Evolutionary conservation across 2,888 invertebrate genomes (phyloP), one percentile per base, ranked within the genome.

Genomic region (Drosophila austrosaltans): DNA sequence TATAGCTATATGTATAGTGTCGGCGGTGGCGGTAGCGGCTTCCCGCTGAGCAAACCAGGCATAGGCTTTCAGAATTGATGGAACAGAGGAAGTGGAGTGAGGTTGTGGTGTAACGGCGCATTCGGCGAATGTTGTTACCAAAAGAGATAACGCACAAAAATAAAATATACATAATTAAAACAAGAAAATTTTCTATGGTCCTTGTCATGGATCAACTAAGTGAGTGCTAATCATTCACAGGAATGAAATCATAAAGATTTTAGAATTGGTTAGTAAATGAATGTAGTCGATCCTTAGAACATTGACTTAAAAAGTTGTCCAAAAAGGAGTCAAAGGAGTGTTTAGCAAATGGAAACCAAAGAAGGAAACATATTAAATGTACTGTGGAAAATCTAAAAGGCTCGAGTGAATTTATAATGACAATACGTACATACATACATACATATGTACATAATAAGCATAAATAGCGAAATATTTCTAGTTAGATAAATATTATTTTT

Each of bases 101-200:
- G 20, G 42, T 16, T 60, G 59, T 8, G 40, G 53, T 56, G 61
- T 30, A 56, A 32, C 54, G 58, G 28, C 36, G 8, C 8, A 36
- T 36, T 36, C 36, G 39, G 71, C 70, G 69, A 74, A 80, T 65
- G 66, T 63, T 69, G 59, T 66, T 65, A 53, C 77, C 78, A 78
- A 73, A 72, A 70, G 75, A 77, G 78, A 75, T 75, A 75, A 75
- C 75, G 72, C 75, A 78, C 69, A 75, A 71, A 77, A 78, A 77
- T 69, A 74, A 75, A 64, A 77, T 69, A 77, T 73, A 77, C 73
- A 77, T 77, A 77, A 77, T 76, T 76, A 72, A 76, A 69, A 72
- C 59, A 69, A 53, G 75, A 54, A 63, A 44, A 36, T 40, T 28
- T 28, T 44, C 65, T 30, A 62, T 57, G 36, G 58, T 36, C 39